These are phyloP conservation scores for Amphiura filiformis DNA, from an alignment of 35 echinoderm and acorn worm species.

Conservation along the genomic window DNA sequence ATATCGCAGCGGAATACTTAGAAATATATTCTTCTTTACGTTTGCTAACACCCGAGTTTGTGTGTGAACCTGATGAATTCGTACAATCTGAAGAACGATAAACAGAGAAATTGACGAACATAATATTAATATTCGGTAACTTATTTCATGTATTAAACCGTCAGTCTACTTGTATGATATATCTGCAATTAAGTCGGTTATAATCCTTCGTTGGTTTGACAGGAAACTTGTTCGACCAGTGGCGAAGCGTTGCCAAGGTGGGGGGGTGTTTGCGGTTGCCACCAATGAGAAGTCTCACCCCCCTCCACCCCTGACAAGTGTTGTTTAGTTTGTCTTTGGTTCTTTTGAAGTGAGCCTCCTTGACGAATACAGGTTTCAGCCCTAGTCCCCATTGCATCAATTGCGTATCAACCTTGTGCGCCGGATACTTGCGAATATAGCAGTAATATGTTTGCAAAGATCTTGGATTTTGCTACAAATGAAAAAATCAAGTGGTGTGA, in stretches of 20 bases:
- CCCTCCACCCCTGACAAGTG: no score
- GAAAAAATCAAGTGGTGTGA: no score
- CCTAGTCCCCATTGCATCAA: no score
- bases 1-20: constrained; percentile 83
- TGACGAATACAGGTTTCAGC: no score
- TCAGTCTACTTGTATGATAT: not conserved
- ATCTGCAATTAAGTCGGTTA: not conserved
- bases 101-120: not conserved
- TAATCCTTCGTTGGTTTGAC: not conserved
- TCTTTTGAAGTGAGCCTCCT: no score
- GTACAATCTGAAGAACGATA: constrained; percentile 51
- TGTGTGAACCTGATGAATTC: constrained; percentile 84
- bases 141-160: not conserved
- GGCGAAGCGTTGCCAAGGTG: not conserved
- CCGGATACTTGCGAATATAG: no score
- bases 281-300: not conserved
- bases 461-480: no score
- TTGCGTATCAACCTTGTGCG: no score
- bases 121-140: not conserved
- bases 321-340: no score
- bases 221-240: not conserved
- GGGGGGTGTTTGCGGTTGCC: not conserved
- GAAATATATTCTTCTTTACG: constrained; percentile 63
- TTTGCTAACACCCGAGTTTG: constrained; percentile 76
- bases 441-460: no score